Evolutionary conservation across 2,888 invertebrate genomes (phyloP).

Genomic region (Campaea margaritaria): DNA sequence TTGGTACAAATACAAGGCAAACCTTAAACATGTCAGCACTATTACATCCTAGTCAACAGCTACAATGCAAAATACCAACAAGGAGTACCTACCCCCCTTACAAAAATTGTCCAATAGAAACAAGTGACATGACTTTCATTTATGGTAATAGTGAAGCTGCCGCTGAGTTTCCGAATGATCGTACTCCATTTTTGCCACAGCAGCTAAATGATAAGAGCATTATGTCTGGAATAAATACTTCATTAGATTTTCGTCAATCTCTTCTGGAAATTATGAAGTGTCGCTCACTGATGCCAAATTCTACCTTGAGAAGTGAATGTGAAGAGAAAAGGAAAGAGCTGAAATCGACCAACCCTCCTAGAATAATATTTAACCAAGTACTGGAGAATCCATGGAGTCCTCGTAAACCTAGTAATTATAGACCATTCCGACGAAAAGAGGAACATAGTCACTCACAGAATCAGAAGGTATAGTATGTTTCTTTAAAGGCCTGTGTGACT

Average conservation of each 20-base stretch:
- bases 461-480: conserved; percentile 38
- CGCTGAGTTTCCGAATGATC: conserved; percentile 9
- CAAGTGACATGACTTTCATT: conserved; percentile 14
- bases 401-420: conserved; percentile 66
- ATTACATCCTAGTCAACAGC: conserved; percentile 44
- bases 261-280: conserved; percentile 16
- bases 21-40: conserved; percentile 49
- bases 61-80: conserved; percentile 27
- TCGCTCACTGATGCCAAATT: conserved; percentile 5
- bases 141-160: conserved; percentile 23
- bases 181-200: conserved; percentile 4
- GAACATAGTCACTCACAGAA: conserved; percentile 28
- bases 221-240: conserved; percentile 4
- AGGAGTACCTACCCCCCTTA: conserved; percentile 3
- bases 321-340: conserved; percentile 13
- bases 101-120: conserved; percentile 8
- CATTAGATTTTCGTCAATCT: conserved; percentile 13
- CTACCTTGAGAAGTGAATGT: conserved; percentile 14
- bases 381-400: conserved; percentile 86
- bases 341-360: conserved; percentile 20
- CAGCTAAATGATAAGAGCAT: conserved; percentile 7
- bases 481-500: too few species aligned
- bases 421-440: conserved; percentile 64
- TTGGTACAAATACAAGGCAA: conserved; percentile 51
- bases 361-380: conserved; percentile 78